Conservation (phyloP, 92 coral and sea anemone genomes). For the Paramuricea clavata region DNA sequence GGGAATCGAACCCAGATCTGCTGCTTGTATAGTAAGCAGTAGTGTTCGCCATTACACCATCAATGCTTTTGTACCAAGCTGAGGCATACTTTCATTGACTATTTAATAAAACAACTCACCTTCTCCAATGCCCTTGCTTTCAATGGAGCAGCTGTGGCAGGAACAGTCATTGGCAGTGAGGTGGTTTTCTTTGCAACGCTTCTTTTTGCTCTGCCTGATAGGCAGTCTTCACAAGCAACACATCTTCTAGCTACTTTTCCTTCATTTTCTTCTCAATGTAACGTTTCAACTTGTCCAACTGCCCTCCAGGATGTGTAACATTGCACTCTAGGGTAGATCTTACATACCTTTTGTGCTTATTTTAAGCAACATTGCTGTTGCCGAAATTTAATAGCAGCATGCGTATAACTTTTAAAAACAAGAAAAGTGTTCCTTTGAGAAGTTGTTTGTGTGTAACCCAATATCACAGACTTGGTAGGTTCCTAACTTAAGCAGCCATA, state of each 20-base stretch:
- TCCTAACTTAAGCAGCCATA: not conserved
- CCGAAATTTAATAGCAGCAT: not conserved
- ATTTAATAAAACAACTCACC: not conserved
- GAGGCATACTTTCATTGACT: not conserved
- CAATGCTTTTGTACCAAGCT: not conserved
- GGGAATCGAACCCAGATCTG: slow-evolving; percentile 13
- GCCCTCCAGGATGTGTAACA: slow-evolving; percentile 50
- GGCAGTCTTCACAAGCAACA: slow-evolving; percentile 12
- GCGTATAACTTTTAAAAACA: slow-evolving; percentile 21
- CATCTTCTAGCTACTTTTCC: slow-evolving; percentile 2
- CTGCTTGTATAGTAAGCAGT: not conserved
- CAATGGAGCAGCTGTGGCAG: not conserved
- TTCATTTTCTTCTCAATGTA: not conserved
- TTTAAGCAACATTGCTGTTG: slow-evolving; percentile 3
- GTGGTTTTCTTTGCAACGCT: not conserved
- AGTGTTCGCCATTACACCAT: slow-evolving; percentile 3
- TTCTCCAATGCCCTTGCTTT: not conserved
- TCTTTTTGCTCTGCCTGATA: not conserved
- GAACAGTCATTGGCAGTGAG: not conserved
- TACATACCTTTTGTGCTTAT: slow-evolving; percentile 19
- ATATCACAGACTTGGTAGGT: too few species aligned
- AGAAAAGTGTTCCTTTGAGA: not conserved
- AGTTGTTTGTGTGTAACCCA: too few species aligned
- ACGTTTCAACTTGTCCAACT: slow-evolving; percentile 29
- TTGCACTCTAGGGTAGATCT: not conserved